phyloP scores from a whole-genome alignment of 1,140 invertebrate species.

The Eriocheir sinensis region DNA sequence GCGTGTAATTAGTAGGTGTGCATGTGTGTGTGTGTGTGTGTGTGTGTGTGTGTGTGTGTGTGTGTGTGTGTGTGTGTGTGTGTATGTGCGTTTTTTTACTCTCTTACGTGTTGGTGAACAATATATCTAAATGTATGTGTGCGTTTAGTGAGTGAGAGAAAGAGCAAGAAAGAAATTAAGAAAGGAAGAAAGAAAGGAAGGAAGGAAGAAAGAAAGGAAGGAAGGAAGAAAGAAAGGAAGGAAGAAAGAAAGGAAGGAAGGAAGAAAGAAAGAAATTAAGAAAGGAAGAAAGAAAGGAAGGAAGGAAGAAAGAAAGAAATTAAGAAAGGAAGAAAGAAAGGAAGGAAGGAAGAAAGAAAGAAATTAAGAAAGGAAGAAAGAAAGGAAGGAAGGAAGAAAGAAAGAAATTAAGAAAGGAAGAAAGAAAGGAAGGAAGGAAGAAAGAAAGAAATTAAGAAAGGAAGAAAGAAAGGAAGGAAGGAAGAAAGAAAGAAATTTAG shows the following conservation, averaged over 20 bases:
- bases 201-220: background rate
- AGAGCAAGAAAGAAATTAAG: background rate
- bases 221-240: conserved; percentile 24
- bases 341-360: conserved; percentile 24
- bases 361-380: background rate
- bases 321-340: background rate
- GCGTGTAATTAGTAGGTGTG: no score
- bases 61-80: background rate
- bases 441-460: background rate
- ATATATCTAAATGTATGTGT: background rate
- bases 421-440: conserved; percentile 8
- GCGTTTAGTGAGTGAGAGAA: no score
- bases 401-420: background rate
- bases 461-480: background rate
- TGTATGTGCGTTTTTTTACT: background rate
- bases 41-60: background rate
- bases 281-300: background rate
- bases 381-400: background rate
- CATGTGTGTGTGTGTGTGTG: background rate
- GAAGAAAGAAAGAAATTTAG: background rate
- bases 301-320: background rate
- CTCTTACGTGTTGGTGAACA: background rate
- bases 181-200: background rate
- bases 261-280: no score
- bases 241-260: background rate